Percentiles rank a stretch among this genome's conserved stretches.
phyloP scores from a whole-genome alignment of 2,797 vertebrate genomes.

The Iguana delicatissima region DNA sequence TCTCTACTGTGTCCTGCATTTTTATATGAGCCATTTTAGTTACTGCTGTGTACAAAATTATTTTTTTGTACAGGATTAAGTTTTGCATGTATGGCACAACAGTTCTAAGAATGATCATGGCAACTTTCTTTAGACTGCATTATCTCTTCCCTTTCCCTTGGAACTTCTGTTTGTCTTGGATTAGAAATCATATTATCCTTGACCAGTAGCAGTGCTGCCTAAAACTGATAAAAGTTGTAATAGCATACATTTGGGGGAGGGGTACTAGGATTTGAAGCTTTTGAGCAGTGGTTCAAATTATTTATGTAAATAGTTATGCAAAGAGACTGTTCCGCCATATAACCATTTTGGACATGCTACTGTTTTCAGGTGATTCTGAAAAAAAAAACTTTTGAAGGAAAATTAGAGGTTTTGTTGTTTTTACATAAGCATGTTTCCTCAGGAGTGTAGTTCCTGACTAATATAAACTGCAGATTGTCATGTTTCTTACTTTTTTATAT shows the following conservation, averaged over 20 bases:
- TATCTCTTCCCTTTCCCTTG: not conserved
- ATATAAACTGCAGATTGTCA: constrained; percentile 34
- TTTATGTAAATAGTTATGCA: constrained; percentile 27
- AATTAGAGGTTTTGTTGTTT: not conserved
- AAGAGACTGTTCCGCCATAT: constrained; percentile 51
- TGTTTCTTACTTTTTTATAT: constrained; percentile 42
- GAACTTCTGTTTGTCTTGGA: not conserved
- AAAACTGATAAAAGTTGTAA: not conserved
- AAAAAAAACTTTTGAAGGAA: not conserved
- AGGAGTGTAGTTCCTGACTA: constrained; percentile 22
- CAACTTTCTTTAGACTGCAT: constrained; percentile 17
- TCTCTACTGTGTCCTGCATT: constrained; percentile 36
- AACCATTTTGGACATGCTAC: constrained; percentile 32
- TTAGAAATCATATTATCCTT: not conserved
- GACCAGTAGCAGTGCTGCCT: not conserved
- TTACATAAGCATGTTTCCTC: not conserved
- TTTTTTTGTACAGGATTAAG: constrained; percentile 12
- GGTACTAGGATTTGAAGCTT: not conserved
- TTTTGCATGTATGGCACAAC: constrained; percentile 61
- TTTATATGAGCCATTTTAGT: constrained; percentile 60
- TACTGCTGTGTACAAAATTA: constrained; percentile 52
- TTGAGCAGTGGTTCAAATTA: constrained; percentile 12
- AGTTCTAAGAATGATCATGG: constrained; percentile 43
- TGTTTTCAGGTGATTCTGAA: constrained; percentile 1
- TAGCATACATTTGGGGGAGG: not conserved